A percentile compares a stretch with the other conserved stretches of the same genome.
These are phyloP conservation scores for Temnothorax nylanderi DNA, from an alignment of 1,140 invertebrate genomes.

Conservation along the genomic window DNA sequence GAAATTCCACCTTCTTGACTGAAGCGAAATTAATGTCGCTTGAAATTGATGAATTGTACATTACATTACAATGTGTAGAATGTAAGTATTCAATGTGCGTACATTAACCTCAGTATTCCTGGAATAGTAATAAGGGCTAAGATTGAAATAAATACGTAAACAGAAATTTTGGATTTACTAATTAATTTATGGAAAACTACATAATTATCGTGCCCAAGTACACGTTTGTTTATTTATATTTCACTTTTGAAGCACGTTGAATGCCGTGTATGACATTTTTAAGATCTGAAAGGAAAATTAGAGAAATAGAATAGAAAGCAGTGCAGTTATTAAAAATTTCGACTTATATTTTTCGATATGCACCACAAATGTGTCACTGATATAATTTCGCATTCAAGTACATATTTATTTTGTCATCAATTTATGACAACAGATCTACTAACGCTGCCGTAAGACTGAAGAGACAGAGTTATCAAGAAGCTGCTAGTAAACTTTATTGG, in stretches of 20 bases:
- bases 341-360: not conserved
- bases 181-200: constrained; percentile 16
- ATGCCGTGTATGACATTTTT: constrained; percentile 59
- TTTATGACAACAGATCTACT: not conserved
- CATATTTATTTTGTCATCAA: not conserved
- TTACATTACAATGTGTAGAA: too few relatives aligned
- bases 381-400: not conserved
- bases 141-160: constrained; percentile 1
- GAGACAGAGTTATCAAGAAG: constrained; percentile 40
- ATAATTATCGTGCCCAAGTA: not conserved
- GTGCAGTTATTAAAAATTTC: not conserved
- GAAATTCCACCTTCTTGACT: too few relatives aligned
- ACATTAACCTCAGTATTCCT: too few relatives aligned
- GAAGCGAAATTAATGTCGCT: too few relatives aligned
- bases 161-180: not conserved
- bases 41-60: too few relatives aligned
- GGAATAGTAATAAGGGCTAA: too few relatives aligned
- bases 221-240: not conserved
- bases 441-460: constrained; percentile 30
- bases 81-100: too few relatives aligned
- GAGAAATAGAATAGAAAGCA: too few relatives aligned
- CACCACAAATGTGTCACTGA: not conserved
- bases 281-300: constrained; percentile 57
- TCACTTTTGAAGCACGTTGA: constrained; percentile 55
- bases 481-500: constrained; percentile 59